Evolutionary conservation across 2,797 vertebrate species (phyloP), one percentile per base, ranked within the genome.

Genomic region (Chaetodon trifasciatus): DNA sequence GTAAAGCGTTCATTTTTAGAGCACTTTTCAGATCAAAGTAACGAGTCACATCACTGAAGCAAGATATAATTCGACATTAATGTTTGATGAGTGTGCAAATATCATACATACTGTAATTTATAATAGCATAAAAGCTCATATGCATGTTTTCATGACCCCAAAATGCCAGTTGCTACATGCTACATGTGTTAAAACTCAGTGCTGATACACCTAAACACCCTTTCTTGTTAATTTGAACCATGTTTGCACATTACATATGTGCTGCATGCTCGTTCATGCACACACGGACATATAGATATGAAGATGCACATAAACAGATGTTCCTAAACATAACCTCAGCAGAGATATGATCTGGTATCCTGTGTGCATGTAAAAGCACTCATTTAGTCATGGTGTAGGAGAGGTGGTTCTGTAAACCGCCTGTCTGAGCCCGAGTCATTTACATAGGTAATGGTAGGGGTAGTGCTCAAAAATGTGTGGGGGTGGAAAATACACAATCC

Each of bases 371-470:
- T 88, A 81, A 85, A 89, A 90, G 81, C 77, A 21, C 77, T 85
- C 86, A 83, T 92, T 92, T 89, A 77, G 83, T 58, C 77, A 37
- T 37, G 44, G 82, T 75, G 82, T 70, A 68, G 83, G 79, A 86
- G 87, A 86, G 88, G 78, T 86, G 82, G 74, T 76, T 89, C 78
- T 83, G 78, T 84, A 82, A 88, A 87, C 85, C 12, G 87, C 79
- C 86, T 88, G 86, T 89, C 87, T 89, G 75, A 81, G 84, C 85
- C 76, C 50, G 47, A 92, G 89, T 92, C 90, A 94, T 94, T 93
- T 92, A 91, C 92, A 93, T 93, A 92, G 92, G 92, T 94, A 92
- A 93, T 93, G 90, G 92, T 86, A 91, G 92, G 90, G 92, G 85
- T 90, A 81, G 90, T 79, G 89, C 86, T 92, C 70, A 88, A 86